A percentile compares a stretch with the other conserved stretches of the same genome.
phyloP scores from a whole-genome alignment of 2,113 vertebrate species.

The Centropus unirufus region DNA sequence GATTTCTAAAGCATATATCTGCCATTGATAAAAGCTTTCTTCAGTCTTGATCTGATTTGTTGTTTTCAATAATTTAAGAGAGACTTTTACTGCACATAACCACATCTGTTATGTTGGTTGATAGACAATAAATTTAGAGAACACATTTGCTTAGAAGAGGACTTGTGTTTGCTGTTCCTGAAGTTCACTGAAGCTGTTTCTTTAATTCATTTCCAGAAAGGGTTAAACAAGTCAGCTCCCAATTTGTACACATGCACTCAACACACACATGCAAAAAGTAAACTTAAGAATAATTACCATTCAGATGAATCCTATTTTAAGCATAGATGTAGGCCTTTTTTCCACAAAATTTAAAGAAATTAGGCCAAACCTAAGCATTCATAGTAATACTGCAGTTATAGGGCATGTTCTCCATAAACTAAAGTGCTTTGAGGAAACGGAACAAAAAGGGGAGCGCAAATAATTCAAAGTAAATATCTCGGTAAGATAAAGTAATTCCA shows the following conservation, averaged over 20 bases:
- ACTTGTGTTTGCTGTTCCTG: background rate
- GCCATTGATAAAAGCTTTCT: constrained; percentile 33
- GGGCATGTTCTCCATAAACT: accelerated
- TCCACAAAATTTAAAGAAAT: background rate
- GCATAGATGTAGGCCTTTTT: background rate
- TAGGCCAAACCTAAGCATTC: background rate
- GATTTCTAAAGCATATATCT: constrained; percentile 19
- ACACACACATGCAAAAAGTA: background rate
- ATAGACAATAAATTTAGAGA: constrained; percentile 32
- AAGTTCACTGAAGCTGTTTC: background rate
- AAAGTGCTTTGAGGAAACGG: background rate
- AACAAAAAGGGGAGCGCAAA: background rate
- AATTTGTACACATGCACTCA: background rate
- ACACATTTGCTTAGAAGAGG: background rate
- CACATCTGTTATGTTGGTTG: constrained; percentile 15
- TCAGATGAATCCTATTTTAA: background rate
- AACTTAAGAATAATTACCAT: background rate
- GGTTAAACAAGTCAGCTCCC: constrained; percentile 7
- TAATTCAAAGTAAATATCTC: background rate
- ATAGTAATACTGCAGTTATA: background rate
- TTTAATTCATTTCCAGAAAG: background rate
- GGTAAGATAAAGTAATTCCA: background rate
- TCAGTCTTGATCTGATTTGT: constrained; percentile 37
- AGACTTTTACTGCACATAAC: background rate
- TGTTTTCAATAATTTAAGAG: constrained; percentile 47